Evolutionary conservation across 2,888 invertebrate species (phyloP), one percentile per base, ranked within the genome.

Genomic region (Halocaridina rubra): DNA sequence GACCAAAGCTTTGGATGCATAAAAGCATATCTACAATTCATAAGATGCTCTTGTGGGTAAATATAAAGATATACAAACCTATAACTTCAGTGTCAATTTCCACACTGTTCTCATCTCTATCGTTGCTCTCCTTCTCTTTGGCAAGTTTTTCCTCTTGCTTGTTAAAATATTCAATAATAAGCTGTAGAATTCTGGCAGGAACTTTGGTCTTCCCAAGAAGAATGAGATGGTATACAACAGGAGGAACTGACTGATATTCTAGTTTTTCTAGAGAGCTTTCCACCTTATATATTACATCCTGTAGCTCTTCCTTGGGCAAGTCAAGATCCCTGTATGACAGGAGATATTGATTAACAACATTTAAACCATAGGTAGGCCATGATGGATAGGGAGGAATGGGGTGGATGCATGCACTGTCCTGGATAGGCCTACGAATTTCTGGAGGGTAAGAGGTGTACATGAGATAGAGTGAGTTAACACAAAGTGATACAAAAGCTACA

Each of bases 231-330:
- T 86, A 86, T 19, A 86, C 27, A 29, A 86, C 77, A 0, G 86
- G 86, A 16, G 86, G 86, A 39, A 86, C 86, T 32, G 76, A 75
- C 81, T 86, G 86, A 46, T 78, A 84, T n/a, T 86, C 86, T 27
- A 86, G 27, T 3, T 46, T 59, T 33, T 76, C 77, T 24, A 86
- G 64, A n/a, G 84, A 80, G 16, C 69, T 33, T 33, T 84, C 81
- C n/a, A 84, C 86, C 57, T 86, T 86, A 33, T 67, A 61, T 19
- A 86, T 80, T n/a, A 86, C 81, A 76, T 86, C 84, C 24, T 76
- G 64, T 10, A 86, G 57, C 32, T 84, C 81, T 19, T 80, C 80
- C 32, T 86, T 81, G n/a, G 82, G 82, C 39, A 86, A 59, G 61
- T 80, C 75, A 71, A 86, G 77, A 59, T 86, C 86, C 64, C 86